phyloP scores from a whole-genome alignment of 2,113 vertebrate genomes.

The mouse (Mus musculus) region DNA sequence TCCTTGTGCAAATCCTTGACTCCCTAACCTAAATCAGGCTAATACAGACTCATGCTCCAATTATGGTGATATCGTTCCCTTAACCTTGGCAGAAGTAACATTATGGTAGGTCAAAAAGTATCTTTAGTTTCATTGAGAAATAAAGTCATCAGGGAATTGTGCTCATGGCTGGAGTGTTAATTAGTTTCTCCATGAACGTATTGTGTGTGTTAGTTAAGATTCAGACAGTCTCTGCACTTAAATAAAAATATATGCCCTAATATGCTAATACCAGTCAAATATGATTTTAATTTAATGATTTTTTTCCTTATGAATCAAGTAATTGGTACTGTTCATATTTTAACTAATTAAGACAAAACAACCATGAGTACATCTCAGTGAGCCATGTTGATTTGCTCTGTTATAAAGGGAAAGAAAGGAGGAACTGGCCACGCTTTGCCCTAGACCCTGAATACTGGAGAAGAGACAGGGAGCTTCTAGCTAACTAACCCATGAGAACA shows the following conservation, averaged over 20 bases:
- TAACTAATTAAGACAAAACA: constrained; percentile 75
- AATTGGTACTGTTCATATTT: constrained; percentile 76
- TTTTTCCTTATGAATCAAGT: constrained; percentile 70
- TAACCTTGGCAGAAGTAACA: constrained; percentile 84
- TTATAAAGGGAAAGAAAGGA: constrained; percentile 42
- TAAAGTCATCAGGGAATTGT: constrained; percentile 82
- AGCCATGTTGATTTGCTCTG: constrained; percentile 43
- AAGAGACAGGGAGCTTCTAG: not conserved
- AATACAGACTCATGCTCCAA: constrained; percentile 82
- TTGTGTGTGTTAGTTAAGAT: constrained; percentile 83
- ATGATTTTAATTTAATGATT: constrained; percentile 80
- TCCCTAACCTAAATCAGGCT: constrained; percentile 82
- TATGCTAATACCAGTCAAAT: constrained; percentile 76
- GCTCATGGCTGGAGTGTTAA: constrained; percentile 78
- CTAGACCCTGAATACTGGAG: not conserved
- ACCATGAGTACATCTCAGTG: constrained; percentile 49
- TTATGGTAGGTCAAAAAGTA: constrained; percentile 84
- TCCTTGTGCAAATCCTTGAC: constrained; percentile 81
- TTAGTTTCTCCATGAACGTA: constrained; percentile 80
- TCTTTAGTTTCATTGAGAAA: constrained; percentile 84
- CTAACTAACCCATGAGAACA: not conserved
- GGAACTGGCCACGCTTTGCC: not conserved
- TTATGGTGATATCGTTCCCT: constrained; percentile 83
- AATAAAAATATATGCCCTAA: constrained; percentile 80
- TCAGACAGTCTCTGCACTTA: constrained; percentile 79